These are phyloP conservation scores for Poeciliopsis turneri DNA, from an alignment of 2,797 vertebrate species.

Conservation along the genomic window DNA sequence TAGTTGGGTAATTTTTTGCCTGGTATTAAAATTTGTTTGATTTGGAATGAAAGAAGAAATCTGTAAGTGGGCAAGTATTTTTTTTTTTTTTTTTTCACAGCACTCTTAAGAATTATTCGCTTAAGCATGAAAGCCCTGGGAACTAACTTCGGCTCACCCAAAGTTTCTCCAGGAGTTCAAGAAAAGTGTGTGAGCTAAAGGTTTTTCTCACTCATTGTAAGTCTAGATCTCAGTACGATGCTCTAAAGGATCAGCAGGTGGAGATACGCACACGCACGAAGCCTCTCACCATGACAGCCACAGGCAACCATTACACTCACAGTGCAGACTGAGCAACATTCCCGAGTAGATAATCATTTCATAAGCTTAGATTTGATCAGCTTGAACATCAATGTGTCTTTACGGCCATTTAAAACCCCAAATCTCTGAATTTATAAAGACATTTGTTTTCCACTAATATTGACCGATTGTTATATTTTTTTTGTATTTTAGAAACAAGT, in stretches of 20 bases:
- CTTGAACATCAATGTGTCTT: neutral
- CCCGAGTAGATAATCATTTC: neutral
- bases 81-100: neutral
- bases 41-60: neutral
- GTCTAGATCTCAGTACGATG: constrained; percentile 45
- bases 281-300: constrained; percentile 9
- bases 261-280: constrained; percentile 49
- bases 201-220: neutral
- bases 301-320: constrained; percentile 29
- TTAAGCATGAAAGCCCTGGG: neutral
- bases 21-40: neutral
- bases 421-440: neutral
- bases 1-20: neutral
- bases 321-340: neutral
- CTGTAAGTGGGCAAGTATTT: neutral
- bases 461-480: neutral
- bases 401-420: neutral
- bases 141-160: neutral
- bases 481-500: neutral
- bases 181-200: neutral
- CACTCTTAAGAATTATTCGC: neutral
- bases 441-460: neutral
- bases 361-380: constrained; percentile 4
- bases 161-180: neutral
- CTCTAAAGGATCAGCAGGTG: constrained; percentile 65